Evolutionary conservation across 2,888 invertebrate species (phyloP), one percentile per base, ranked within the genome.

Genomic region (Acleris holmiana): DNA sequence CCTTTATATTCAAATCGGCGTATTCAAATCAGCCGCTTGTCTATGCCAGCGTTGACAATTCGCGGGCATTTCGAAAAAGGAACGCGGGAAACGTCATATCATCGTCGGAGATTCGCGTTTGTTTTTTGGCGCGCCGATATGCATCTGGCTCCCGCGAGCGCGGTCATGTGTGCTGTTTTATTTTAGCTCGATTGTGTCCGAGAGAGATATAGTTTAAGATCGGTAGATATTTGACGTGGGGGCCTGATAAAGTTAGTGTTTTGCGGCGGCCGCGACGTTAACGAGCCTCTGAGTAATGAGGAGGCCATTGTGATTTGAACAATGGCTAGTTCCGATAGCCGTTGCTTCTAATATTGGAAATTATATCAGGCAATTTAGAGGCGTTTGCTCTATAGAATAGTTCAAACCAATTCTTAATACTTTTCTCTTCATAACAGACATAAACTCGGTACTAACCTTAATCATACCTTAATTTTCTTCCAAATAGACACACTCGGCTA

Each of bases 1-100:
- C 87, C 89, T 91, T 92, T 92, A 92, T 92, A 92, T 92, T 92
- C 89, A 92, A 91, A 92, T 91, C 82, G 80, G 67, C 73, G 84
- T 84, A 92, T 92, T 91, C 88, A 91, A 91, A 89, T 89, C 81
- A 71, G 82, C 78, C 83, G 86, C 85, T 87, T 86, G 88, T 89
- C 91, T 91, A 90, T 89, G 85, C 84, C 78, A 74, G 76, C 77
- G 86, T 88, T 91, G 91, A 91, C 91, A 91, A 87, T 90, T 87
- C 86, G 89, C 88, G 86, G 85, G 84, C 86, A 85, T 80, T 86
- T 87, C 80, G 83, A 85, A 90, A 91, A 91, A 91, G 85, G 85
- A 88, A 84, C 84, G 82, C 84, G 83, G 83, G 84, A 87, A 84
- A 87, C 76, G 87, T 90, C 90, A 89, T 88, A 89, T 89, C 88